Conservation (phyloP, 1,140 invertebrate genomes). For the Drosophila equinoxialis region DNA sequence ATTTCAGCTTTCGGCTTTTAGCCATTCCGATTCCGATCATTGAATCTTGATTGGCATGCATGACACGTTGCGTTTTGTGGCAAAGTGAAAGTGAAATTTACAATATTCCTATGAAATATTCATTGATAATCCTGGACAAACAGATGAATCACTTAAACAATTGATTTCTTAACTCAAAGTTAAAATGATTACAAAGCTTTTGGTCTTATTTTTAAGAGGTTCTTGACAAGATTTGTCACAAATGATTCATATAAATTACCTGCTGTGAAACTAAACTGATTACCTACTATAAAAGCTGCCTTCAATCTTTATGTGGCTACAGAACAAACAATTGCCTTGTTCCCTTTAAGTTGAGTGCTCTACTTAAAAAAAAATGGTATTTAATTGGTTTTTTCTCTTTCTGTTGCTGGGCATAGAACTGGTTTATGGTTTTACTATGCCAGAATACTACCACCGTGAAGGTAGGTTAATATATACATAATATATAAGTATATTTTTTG, state of each 20-base stretch:
- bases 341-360: neutral
- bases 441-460: neutral
- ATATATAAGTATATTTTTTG: too few relatives aligned
- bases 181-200: too few relatives aligned
- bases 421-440: neutral
- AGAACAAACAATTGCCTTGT: neutral
- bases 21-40: constrained; percentile 26
- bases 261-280: too few relatives aligned
- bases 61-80: constrained; percentile 21
- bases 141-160: neutral
- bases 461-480: neutral
- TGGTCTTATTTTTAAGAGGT: too few relatives aligned
- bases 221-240: too few relatives aligned
- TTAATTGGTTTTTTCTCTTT: neutral
- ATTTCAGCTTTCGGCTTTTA: constrained; percentile 23
- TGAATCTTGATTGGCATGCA: constrained; percentile 49
- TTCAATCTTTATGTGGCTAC: neutral
- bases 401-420: neutral
- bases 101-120: constrained; percentile 10
- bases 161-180: too few relatives aligned
- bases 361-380: neutral
- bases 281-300: neutral
- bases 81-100: constrained; percentile 45
- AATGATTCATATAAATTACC: too few relatives aligned
- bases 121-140: constrained; percentile 8